Conservation (phyloP, 2,888 invertebrate genomes). For the Noctua fimbriata region DNA sequence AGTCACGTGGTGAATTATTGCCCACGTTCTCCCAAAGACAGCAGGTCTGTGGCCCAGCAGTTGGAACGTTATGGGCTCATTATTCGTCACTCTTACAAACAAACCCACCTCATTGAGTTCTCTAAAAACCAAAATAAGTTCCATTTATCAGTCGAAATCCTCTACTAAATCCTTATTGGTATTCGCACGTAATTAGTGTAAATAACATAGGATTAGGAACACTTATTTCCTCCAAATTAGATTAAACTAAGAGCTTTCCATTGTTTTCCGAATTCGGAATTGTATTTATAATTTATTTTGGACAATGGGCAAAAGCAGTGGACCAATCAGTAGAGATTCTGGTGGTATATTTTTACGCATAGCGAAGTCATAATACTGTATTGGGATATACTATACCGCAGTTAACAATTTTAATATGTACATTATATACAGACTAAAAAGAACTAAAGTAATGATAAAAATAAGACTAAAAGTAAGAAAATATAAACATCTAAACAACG, state of each 20-base stretch:
- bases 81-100: neutral
- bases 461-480: too few relatives aligned
- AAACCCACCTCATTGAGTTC: neutral
- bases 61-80: too few relatives aligned
- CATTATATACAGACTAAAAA: too few relatives aligned
- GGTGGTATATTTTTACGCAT: neutral
- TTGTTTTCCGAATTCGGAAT: conserved; percentile 68
- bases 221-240: conserved; percentile 49
- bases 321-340: neutral
- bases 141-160: conserved; percentile 29
- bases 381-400: too few relatives aligned
- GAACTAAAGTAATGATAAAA: too few relatives aligned
- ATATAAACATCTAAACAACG: too few relatives aligned
- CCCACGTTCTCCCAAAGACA: neutral
- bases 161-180: conserved; percentile 40
- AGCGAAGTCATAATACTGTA: neutral
- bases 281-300: conserved; percentile 33
- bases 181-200: conserved; percentile 34
- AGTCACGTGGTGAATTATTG: neutral
- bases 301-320: neutral
- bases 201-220: conserved; percentile 44
- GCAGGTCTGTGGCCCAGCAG: neutral
- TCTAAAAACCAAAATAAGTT: conserved; percentile 27
- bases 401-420: too few relatives aligned
- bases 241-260: conserved; percentile 75